These are phyloP conservation scores for Aegithalos caudatus DNA, from an alignment of 2,113 vertebrate species.

Conservation along the genomic window DNA sequence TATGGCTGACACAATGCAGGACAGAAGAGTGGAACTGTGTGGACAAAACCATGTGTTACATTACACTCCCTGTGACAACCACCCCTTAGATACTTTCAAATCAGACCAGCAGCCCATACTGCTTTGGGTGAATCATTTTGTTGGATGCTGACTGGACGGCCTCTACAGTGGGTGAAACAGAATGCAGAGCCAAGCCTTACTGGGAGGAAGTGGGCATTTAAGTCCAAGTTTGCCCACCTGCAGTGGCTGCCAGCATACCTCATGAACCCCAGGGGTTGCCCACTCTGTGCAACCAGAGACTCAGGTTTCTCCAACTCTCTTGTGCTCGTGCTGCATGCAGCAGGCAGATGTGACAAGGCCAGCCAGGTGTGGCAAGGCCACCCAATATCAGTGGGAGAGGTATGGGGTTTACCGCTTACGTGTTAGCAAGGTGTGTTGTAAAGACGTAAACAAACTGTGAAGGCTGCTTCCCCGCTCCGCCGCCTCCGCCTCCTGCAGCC, in stretches of 20 bases:
- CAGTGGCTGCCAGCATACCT: not conserved
- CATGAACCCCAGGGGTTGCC: not conserved
- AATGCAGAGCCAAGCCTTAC: accelerated
- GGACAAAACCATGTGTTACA: not conserved
- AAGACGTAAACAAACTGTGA: constrained; percentile 94
- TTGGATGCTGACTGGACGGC: not conserved
- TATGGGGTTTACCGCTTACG: constrained; percentile 70
- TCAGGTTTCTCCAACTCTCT: not conserved
- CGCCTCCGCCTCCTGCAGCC: constrained; percentile 28
- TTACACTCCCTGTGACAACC: not conserved
- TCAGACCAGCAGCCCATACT: not conserved
- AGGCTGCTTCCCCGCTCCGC: constrained; percentile 71
- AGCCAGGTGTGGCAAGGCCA: not conserved
- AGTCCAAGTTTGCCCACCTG: too few species aligned
- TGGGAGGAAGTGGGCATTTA: not conserved
- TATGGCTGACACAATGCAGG: accelerated
- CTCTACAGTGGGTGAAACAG: accelerated
- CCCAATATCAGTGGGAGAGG: accelerated
- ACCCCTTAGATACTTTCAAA: accelerated
- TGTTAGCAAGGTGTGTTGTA: constrained; percentile 94
- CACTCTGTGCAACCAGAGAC: not conserved
- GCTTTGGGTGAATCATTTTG: not conserved
- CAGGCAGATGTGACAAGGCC: not conserved
- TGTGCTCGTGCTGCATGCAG: not conserved
- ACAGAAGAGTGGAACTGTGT: not conserved